Percentiles rank a stretch among this genome's conserved stretches.
phyloP scores from a whole-genome alignment of 2,888 invertebrate genomes.

The Caenorhabditis sp. region DNA sequence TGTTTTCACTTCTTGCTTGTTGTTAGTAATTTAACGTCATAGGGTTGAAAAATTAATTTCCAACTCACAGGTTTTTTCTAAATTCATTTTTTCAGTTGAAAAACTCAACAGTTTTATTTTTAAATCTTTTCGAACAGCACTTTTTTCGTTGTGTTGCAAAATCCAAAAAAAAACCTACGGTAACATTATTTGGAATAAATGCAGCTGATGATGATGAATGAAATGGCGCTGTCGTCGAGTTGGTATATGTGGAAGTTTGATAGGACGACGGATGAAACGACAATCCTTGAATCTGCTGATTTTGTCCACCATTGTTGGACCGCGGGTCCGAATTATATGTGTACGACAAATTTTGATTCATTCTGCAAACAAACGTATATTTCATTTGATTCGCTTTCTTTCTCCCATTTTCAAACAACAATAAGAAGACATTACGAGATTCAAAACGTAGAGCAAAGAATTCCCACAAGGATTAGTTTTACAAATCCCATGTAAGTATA shows the following conservation, averaged over 20 bases:
- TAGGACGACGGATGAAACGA: conserved; percentile 50
- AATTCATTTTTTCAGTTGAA: conserved; percentile 4
- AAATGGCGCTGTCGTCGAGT: conserved; percentile 39
- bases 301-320: conserved; percentile 31
- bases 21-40: no score
- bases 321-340: conserved; percentile 49
- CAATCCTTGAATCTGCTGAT: conserved; percentile 40
- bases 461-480: conserved; percentile 1
- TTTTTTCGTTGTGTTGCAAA: no score
- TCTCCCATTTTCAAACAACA: neutral
- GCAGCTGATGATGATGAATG: conserved; percentile 42
- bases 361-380: no score
- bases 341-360: conserved; percentile 54
- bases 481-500: neutral
- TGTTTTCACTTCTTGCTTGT: no score
- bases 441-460: neutral
- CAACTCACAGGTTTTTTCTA: no score
- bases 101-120: no score
- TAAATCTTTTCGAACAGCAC: no score
- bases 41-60: no score
- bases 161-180: conserved; percentile 9
- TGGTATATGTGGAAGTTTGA: conserved; percentile 44
- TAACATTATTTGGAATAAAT: conserved; percentile 44
- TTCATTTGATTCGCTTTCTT: no score
- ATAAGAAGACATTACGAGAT: no score